A percentile compares a stretch with the other conserved stretches of the same genome.
phyloP scores from a whole-genome alignment of 2,797 vertebrate genomes.

The Podarcis lilfordi region DNA sequence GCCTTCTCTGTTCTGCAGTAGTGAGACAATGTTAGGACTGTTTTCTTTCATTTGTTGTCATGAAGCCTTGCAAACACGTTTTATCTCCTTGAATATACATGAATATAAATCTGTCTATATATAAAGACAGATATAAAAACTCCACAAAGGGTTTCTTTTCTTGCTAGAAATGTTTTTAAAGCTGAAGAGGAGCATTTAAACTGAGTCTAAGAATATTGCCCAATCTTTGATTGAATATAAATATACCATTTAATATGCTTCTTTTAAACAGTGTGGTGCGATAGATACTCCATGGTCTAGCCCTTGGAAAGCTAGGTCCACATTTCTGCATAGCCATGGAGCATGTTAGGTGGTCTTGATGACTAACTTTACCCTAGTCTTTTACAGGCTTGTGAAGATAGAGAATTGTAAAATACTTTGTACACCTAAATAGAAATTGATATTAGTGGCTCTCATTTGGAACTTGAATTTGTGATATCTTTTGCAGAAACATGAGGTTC shows the following conservation, averaged over 20 bases:
- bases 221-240: too few relatives aligned
- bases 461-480: conserved; percentile 27
- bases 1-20: neutral
- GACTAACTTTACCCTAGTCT: neutral
- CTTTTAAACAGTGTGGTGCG: neutral
- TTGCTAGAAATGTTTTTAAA: neutral
- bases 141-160: neutral
- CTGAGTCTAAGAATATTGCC: neutral
- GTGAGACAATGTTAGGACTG: neutral
- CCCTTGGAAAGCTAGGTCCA: neutral
- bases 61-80: neutral
- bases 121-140: conserved; percentile 2
- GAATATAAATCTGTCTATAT: neutral
- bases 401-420: neutral
- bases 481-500: conserved; percentile 69
- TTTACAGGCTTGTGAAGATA: neutral
- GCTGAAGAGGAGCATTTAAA: neutral
- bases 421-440: neutral
- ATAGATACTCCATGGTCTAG: neutral
- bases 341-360: neutral
- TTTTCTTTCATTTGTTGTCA: neutral
- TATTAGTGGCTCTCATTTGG: neutral
- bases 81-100: neutral
- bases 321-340: neutral
- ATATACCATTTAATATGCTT: too few relatives aligned